phyloP scores from a whole-genome alignment of 1,140 invertebrate species.

The Drosophila pandora region DNA sequence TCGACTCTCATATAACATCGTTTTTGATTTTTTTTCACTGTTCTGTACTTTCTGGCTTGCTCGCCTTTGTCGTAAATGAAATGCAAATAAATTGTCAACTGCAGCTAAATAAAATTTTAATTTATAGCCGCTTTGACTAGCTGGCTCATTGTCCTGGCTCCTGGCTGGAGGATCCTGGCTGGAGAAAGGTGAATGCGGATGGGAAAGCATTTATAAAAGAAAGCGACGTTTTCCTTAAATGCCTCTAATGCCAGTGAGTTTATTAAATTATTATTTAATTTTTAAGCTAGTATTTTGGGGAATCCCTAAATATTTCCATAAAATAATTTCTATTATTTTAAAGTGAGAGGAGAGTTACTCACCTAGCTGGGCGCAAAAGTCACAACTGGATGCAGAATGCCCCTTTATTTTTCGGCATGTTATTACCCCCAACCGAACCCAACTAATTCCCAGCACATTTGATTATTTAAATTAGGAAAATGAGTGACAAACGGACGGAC shows the following conservation, averaged over 20 bases:
- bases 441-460: conserved; percentile 64
- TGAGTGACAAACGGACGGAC: conserved; percentile 70
- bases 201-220: background rate
- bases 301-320: background rate
- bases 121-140: conserved; percentile 70
- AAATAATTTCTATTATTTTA: background rate
- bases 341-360: background rate
- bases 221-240: background rate
- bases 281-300: background rate
- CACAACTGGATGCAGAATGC: conserved; percentile 21
- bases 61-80: conserved; percentile 73
- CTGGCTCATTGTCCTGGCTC: conserved; percentile 4
- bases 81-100: conserved; percentile 81
- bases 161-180: background rate
- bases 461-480: conserved; percentile 77
- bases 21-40: background rate
- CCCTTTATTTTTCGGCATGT: background rate
- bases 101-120: conserved; percentile 81
- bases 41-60: conserved; percentile 6
- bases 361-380: conserved; percentile 15
- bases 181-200: conserved; percentile 14
- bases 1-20: background rate
- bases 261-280: background rate
- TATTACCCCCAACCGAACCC: background rate
- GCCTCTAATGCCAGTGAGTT: background rate